Evolutionary conservation across 2,797 vertebrate genomes (phyloP).

Genomic region (Eutrigla gurnardus): DNA sequence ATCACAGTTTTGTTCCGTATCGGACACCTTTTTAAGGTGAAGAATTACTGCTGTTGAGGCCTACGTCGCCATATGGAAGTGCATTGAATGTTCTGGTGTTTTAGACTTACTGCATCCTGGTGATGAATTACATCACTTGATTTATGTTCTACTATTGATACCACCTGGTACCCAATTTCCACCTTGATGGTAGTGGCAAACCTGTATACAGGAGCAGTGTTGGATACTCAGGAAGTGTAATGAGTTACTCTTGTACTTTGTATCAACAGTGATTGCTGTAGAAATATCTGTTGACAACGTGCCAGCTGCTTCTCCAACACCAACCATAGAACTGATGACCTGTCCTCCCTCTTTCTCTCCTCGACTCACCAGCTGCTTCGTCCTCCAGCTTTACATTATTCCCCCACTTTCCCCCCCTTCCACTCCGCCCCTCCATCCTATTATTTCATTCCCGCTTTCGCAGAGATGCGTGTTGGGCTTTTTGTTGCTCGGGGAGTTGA

Average conservation of each 20-base stretch:
- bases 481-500: slow-evolving; percentile 50
- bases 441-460: slow-evolving; percentile 31
- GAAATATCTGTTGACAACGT: slow-evolving; percentile 62
- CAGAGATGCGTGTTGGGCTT: slow-evolving; percentile 47
- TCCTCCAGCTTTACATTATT: slow-evolving; percentile 34
- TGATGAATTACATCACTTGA: neutral
- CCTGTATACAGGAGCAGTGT: no score
- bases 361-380: slow-evolving; percentile 1
- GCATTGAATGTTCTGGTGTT: neutral
- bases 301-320: slow-evolving; percentile 36
- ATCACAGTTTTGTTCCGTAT: no score
- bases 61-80: neutral
- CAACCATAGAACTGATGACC: slow-evolving; percentile 13
- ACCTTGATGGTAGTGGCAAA: no score
- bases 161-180: no score
- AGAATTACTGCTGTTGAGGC: neutral
- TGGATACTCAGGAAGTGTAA: no score
- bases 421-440: slow-evolving; percentile 3
- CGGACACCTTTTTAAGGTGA: no score
- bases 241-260: no score
- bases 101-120: neutral
- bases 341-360: neutral
- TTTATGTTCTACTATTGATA: neutral
- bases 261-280: slow-evolving; percentile 1
- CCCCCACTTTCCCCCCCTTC: slow-evolving; percentile 7